Base-by-base conservation (phyloP, 2,113 vertebrate species). In the Cololabis saira region DNA sequence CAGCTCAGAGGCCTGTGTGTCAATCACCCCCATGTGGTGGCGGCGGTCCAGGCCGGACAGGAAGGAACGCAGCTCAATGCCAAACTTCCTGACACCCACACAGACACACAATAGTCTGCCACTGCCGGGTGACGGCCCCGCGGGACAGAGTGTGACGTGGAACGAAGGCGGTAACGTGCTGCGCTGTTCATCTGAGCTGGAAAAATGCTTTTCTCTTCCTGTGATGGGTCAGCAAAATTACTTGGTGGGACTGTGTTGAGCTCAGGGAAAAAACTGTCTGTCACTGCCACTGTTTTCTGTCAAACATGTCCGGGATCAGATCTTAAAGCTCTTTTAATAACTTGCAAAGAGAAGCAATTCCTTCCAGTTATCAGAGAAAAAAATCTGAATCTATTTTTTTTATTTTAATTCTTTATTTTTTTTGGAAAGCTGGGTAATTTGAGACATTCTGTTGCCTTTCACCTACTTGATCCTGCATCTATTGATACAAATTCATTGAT, bases 21-120 rank as follows among this genome's bases (percentile, higher is more conserved):
- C 88, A 89, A 68, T 89, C 87, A 86, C 30, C 58, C 65, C 62
- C 16, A 14, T 13, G 67, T 18, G 41, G 59, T 78, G 72, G 80
- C 69, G 2, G 50, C 7, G 22, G n/a, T 80, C 80, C 81, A 87
- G 73, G 72, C 56, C 8, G 47, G 82, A 82, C 68, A 76, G 81
- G 88, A 87, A 93, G 89, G 88, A 91, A 92, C 60, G 9, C 54
- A 67, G 71, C 79, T 78, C 80, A 19, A 21, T 58, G 86, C 85
- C 91, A 86, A 82, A 70, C 89, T 89, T 93, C 90, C 91, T 93
- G 91, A 88, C 83, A 74, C 78, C 76, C 78, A 66, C 83, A 57
- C 75, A 71, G 65, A 78, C 50, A 80, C 87, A 91, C 90, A 92
- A 90, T 89, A 51, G 88, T 54, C 10, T 17, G 65, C 21, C 44